Conservation (phyloP, 2,797 vertebrate genomes). For the Atherinosoma microstoma region DNA sequence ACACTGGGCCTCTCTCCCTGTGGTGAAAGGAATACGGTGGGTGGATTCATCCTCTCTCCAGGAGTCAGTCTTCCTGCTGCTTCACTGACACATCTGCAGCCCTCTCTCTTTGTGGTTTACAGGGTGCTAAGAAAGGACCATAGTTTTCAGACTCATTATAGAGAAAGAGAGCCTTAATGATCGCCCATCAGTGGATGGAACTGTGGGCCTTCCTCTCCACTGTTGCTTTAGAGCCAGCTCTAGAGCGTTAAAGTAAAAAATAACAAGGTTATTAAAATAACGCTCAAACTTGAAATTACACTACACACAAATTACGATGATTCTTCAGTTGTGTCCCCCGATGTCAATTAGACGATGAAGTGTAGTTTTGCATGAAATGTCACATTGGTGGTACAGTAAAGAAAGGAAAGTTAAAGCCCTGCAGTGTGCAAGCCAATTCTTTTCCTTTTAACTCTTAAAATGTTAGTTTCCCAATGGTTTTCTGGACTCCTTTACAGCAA, state of each 20-base stretch:
- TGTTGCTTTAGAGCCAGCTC: neutral
- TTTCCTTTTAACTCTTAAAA: neutral
- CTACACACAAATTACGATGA: neutral
- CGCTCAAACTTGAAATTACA: neutral
- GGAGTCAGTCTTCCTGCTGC: neutral
- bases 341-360: too few species aligned
- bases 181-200: neutral
- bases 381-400: neutral
- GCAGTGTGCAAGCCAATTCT: neutral
- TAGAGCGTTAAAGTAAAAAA: neutral
- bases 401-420: neutral
- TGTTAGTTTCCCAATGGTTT: neutral
- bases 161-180: neutral
- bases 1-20: neutral
- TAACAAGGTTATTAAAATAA: neutral
- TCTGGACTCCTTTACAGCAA: neutral
- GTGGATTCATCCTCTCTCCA: neutral
- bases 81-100: conserved; percentile 1
- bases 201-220: neutral
- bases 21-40: neutral
- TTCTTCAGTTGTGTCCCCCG: neutral
- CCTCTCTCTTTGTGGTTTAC: neutral
- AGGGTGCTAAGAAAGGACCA: neutral
- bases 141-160: conserved; percentile 1
- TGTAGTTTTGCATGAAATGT: neutral